phyloP scores from a whole-genome alignment of 2,888 invertebrate species.

The Coelopa pilipes region DNA sequence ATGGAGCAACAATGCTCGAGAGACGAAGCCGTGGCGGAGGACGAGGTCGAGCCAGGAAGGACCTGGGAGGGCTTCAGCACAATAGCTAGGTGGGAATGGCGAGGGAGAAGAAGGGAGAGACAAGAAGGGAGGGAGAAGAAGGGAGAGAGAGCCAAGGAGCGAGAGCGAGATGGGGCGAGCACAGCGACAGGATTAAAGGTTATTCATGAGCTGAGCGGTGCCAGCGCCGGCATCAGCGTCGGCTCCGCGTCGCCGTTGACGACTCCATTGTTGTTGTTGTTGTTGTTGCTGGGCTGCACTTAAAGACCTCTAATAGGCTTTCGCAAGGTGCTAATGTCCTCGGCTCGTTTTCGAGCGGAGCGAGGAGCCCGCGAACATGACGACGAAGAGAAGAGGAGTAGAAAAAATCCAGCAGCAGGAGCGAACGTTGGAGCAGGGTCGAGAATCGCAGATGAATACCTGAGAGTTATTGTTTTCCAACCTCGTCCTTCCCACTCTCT shows the following conservation, averaged over 20 bases:
- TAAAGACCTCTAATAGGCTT: constrained; percentile 33
- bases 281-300: constrained; percentile 1
- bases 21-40: not conserved
- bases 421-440: not conserved
- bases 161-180: not conserved
- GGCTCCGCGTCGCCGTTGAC: not conserved
- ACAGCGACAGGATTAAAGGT: constrained; percentile 12
- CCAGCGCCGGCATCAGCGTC: not conserved
- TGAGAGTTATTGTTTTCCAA: not conserved
- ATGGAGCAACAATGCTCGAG: not conserved
- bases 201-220: constrained; percentile 7
- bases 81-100: not conserved
- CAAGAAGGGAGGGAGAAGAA: not conserved
- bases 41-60: not conserved
- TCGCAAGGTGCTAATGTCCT: constrained; percentile 39
- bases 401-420: too few species aligned
- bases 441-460: not conserved
- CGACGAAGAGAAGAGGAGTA: too few species aligned
- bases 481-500: too few species aligned
- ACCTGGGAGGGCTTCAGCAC: not conserved
- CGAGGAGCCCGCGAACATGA: too few species aligned
- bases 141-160: not conserved
- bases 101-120: not conserved
- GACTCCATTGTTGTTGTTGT: not conserved
- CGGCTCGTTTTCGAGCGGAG: constrained; percentile 19